These are phyloP conservation scores for Nerophis lumbriciformis DNA, from an alignment of 2,113 vertebrate species.

Conservation along the genomic window DNA sequence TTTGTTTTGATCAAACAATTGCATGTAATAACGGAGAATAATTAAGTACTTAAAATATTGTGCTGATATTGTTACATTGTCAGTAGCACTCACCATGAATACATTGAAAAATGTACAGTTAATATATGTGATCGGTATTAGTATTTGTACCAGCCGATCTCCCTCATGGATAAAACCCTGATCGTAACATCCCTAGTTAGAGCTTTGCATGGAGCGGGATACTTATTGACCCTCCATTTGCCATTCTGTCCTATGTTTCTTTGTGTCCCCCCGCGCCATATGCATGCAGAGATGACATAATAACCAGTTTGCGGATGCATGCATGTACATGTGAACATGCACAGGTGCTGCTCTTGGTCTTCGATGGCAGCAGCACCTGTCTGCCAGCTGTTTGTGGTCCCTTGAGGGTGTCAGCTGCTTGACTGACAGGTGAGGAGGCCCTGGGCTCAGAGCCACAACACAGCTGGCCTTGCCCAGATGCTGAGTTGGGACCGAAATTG, in stretches of 20 bases:
- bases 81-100: no score
- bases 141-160: no score
- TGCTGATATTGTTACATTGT: no score
- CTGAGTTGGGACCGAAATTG: slow-evolving; percentile 46
- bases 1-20: no score
- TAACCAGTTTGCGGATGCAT: slow-evolving; percentile 8
- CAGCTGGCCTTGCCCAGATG: slow-evolving; percentile 66
- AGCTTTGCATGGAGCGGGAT: slow-evolving; percentile 18
- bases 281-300: slow-evolving; percentile 6
- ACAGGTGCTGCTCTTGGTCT: slow-evolving; percentile 45
- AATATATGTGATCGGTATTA: no score
- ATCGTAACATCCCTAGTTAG: neutral
- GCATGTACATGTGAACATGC: slow-evolving; percentile 20
- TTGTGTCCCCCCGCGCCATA: slow-evolving; percentile 18
- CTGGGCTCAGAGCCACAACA: slow-evolving; percentile 52
- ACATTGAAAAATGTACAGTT: no score
- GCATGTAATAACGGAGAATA: no score
- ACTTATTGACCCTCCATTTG: slow-evolving; percentile 15
- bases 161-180: no score
- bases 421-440: slow-evolving; percentile 67
- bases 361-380: slow-evolving; percentile 57
- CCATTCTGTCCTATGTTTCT: slow-evolving; percentile 14
- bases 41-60: no score
- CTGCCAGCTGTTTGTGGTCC: slow-evolving; percentile 65
- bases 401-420: slow-evolving; percentile 48